phyloP scores from a whole-genome alignment of 1,140 invertebrate genomes.

The Drosophila insularis region DNA sequence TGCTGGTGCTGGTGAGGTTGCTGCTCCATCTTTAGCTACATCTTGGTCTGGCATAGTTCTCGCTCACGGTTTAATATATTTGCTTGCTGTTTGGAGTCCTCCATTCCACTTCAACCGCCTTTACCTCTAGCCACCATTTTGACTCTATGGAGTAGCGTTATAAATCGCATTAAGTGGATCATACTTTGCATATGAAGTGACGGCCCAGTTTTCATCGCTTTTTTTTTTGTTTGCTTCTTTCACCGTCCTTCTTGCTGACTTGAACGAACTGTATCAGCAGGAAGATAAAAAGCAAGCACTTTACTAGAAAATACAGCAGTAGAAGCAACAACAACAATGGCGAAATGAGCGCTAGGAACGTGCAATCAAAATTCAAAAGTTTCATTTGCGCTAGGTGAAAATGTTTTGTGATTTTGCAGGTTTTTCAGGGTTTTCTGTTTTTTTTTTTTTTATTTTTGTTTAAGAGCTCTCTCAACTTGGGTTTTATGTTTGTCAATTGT shows the following conservation, averaged over 20 bases:
- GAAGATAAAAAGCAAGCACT: slow-evolving; percentile 68
- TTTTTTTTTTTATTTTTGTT: not conserved
- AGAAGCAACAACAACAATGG: slow-evolving; percentile 45
- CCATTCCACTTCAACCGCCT: not conserved
- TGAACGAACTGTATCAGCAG: slow-evolving; percentile 8
- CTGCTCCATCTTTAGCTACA: slow-evolving; percentile 14
- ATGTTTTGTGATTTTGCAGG: slow-evolving; percentile 47
- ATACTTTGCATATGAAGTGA: slow-evolving; percentile 79
- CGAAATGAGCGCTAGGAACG: slow-evolving; percentile 23
- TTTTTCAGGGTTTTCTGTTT: slow-evolving; percentile 19
- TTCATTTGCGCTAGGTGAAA: slow-evolving; percentile 68
- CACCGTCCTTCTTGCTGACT: not conserved
- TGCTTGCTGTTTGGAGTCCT: slow-evolving; percentile 34
- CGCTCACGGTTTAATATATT: slow-evolving; percentile 62
- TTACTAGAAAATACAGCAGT: slow-evolving; percentile 20
- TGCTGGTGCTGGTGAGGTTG: not conserved
- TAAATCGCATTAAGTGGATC: slow-evolving; percentile 79
- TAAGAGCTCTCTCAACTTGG: slow-evolving; percentile 21
- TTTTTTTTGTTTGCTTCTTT: not conserved
- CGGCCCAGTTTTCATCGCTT: slow-evolving; percentile 7
- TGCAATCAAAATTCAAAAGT: slow-evolving; percentile 79
- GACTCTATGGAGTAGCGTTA: slow-evolving; percentile 47
- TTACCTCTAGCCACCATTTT: not conserved
- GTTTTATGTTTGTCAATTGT: slow-evolving; percentile 70
- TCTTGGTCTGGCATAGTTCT: slow-evolving; percentile 37